Conservation (phyloP, 2,113 vertebrate genomes). For the Lepisosteus oculatus region DNA sequence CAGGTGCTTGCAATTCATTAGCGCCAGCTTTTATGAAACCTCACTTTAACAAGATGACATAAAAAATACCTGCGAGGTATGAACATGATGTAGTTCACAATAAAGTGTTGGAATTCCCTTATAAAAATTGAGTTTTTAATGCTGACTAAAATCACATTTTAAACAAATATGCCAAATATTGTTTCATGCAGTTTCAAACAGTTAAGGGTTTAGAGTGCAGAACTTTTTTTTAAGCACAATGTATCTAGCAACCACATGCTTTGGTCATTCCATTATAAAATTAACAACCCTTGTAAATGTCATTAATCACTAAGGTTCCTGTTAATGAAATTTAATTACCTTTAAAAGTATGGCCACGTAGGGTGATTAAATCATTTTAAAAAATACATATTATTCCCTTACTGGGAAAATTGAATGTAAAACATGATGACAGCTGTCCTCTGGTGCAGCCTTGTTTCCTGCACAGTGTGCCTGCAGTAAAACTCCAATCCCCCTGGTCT, state of each 20-base stretch:
- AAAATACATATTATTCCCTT: conserved; percentile 15
- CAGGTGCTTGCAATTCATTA: conserved; percentile 21
- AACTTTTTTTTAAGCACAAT: conserved; percentile 3
- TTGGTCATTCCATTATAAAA: conserved; percentile 20
- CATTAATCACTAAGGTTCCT: conserved; percentile 17
- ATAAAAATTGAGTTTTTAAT: conserved; percentile 21
- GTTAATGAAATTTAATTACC: conserved; percentile 29
- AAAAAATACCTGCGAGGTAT: conserved; percentile 35
- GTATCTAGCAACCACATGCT: neutral
- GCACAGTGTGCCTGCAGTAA: too few species aligned
- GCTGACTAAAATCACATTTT: conserved; percentile 28
- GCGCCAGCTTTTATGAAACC: conserved; percentile 28
- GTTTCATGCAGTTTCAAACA: neutral
- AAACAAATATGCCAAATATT: conserved; percentile 24
- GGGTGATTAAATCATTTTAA: conserved; percentile 8
- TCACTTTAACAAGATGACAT: conserved; percentile 34
- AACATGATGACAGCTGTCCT: too few species aligned
- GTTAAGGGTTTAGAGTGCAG: conserved; percentile 1
- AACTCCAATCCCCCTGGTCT: too few species aligned
- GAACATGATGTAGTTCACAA: conserved; percentile 28
- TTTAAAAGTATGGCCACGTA: conserved; percentile 7
- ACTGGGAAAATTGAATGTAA: too few species aligned
- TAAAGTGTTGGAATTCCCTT: conserved; percentile 25
- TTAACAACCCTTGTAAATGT: conserved; percentile 19
- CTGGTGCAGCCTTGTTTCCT: too few species aligned